A percentile compares a stretch with the other conserved stretches of the same genome.
phyloP scores from a whole-genome alignment of 2,113 vertebrate genomes.

The Amia ocellicauda region DNA sequence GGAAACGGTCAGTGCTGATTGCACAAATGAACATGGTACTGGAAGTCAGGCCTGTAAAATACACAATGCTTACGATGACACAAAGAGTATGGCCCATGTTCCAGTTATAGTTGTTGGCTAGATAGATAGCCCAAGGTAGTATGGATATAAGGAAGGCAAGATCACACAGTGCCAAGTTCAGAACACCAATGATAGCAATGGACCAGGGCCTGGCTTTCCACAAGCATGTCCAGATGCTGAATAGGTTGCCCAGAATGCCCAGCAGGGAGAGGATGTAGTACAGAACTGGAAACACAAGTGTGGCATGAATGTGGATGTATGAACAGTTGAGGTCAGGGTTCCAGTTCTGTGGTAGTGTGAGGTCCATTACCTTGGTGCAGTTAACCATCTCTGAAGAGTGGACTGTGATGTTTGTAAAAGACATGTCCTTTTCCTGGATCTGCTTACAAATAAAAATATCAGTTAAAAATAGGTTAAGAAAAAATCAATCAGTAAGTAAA shows the following conservation, averaged over 20 bases:
- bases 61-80: constrained; percentile 23
- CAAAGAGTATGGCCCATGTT: constrained; percentile 21
- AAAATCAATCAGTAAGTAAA: too few species aligned
- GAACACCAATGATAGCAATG: constrained; percentile 33
- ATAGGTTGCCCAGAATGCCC: constrained; percentile 34
- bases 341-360: constrained; percentile 26
- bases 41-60: constrained; percentile 35
- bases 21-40: constrained; percentile 40
- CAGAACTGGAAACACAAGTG: constrained; percentile 20
- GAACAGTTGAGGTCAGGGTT: constrained; percentile 25
- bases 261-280: constrained; percentile 27
- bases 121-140: constrained; percentile 25
- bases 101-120: constrained; percentile 31
- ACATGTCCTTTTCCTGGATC: constrained; percentile 12
- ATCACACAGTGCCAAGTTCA: constrained; percentile 39
- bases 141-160: constrained; percentile 33
- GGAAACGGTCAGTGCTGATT: constrained; percentile 31
- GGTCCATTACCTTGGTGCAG: constrained; percentile 10
- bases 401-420: constrained; percentile 12
- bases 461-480: neutral
- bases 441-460: too few species aligned
- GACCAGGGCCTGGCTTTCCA: constrained; percentile 31
- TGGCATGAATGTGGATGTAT: constrained; percentile 9
- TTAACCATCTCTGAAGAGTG: constrained; percentile 9
- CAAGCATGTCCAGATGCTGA: constrained; percentile 31